Base-by-base conservation (phyloP, 2,113 vertebrate species). In the Gallinago undulata region DNA sequence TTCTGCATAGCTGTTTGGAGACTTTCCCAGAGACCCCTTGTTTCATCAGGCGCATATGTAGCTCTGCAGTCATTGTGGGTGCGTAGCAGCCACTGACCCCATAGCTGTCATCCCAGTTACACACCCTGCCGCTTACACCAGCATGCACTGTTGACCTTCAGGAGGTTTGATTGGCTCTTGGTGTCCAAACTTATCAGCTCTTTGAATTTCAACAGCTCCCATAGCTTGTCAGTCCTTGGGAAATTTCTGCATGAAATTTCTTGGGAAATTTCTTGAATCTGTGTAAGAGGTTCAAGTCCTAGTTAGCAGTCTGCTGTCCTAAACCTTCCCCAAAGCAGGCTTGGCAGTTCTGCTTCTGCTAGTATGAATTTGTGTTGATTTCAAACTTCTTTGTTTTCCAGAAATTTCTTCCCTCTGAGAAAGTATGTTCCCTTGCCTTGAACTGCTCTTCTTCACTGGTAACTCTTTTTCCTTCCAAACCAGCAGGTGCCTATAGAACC, bases 91-190 rank as follows among this genome's bases (percentile, higher is more conserved):
- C 55, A 41, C 53, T 25, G 48, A 25, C 24, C 18, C 28, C 9
- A 2, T 6, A 43, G 30, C 30, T 75, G 17, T 45, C 9, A 27
- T 41, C 75, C 45, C 50, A 48, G 13, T 55, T 47, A 60, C 7
- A 55, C 5, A 14, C 8, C 11, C 12, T 53, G 11, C 51, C 1
- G 7, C 27, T 81, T 63, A 60, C 0, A 0, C 27, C n/a, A 19
- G 2, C 50, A 16, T 45, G 5, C 7, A 8, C 7, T n/a, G 16
- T 25, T 69, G 28, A 55, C 35, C 10, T 60, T 68, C 0, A 0
- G 13, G 19, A 56, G 16, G 33, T 70, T 90, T 66, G 8, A 1
- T 16, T 64, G 33, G n/a, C 3, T 74, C 13, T 59, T 50, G 10
- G 9, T 70, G 41, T 30, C 19, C 37, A 28, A 10, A 7, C 51